Evolutionary conservation across 2,888 invertebrate species (phyloP), one percentile per base, ranked within the genome.

Genomic region (Nomada goodeniana): DNA sequence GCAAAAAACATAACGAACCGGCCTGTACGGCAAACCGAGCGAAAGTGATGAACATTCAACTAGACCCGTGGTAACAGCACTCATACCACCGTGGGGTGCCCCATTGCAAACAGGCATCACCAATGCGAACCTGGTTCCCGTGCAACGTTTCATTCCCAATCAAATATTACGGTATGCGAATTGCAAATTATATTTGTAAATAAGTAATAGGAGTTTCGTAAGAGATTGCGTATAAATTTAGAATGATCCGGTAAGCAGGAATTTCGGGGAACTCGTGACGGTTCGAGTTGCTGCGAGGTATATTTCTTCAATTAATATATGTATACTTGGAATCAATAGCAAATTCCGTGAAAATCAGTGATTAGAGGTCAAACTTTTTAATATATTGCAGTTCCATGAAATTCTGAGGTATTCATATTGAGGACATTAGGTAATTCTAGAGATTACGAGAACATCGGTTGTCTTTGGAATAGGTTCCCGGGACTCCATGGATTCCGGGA

Each of bases 11-110:
- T 36, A 53, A 67, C 36, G 53, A 67, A 15, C 36, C 67, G 15
- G 67, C 36, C 36, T 18, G 65, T 13, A n/a, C 29, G 52, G 36
- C 23, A 10, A 13, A 53, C 36, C 36, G 67, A 53, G 67, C 67
- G 67, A 67, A 67, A 67, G 67, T 67, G 53, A 67, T n/a, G 53
- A 67, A 67, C 53, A 36, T 29, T 52, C 52, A 36, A 53, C 67
- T 67, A 67, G 53, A 67, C 52, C 20, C 36, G 67, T 20, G 53
- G 53, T 67, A 67, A 67, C 52, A 53, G 53, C 67, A 36, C 20
- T 20, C 15, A 15, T 47, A 47, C 53, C 67, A 36, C 53, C 67
- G 9, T 52, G 52, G 50, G 64, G 64, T 64, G 64, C 50, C 50
- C 47, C 50, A 64, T 50, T 64, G 47, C 47, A 7, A 26, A 13